Conservation (phyloP, 2,113 vertebrate species). For the Sander vitreus region DNA sequence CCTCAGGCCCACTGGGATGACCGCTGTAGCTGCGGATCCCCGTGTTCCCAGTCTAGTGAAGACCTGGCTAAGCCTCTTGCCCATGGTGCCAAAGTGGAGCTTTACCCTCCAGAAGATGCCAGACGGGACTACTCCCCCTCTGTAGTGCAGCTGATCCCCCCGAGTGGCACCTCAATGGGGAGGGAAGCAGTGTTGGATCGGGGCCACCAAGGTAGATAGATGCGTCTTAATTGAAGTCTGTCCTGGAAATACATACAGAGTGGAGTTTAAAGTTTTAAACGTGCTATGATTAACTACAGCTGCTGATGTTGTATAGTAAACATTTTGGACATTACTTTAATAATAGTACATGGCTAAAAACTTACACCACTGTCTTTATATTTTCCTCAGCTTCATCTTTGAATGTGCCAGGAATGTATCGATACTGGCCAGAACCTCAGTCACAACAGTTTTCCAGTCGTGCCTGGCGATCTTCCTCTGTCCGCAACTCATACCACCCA, state of each 20-base stretch:
- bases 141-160: slow-evolving; percentile 75
- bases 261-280: neutral
- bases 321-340: neutral
- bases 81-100: slow-evolving; percentile 70
- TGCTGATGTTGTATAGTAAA: neutral
- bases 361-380: neutral
- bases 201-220: slow-evolving; percentile 67
- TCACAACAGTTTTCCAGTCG: slow-evolving; percentile 67
- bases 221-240: neutral
- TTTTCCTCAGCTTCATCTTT: slow-evolving; percentile 78
- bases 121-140: slow-evolving; percentile 78
- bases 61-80: slow-evolving; percentile 76
- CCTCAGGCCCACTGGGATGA: slow-evolving; percentile 82
- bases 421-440: slow-evolving; percentile 87
- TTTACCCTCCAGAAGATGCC: slow-evolving; percentile 64
- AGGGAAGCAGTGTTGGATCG: slow-evolving; percentile 70
- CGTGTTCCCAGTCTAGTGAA: slow-evolving; percentile 86
- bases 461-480: slow-evolving; percentile 83
- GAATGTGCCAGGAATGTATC: slow-evolving; percentile 85
- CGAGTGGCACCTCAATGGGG: slow-evolving; percentile 47
- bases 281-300: neutral
- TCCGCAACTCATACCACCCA: slow-evolving; percentile 69
- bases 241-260: neutral
- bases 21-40: slow-evolving; percentile 85
- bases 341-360: neutral